Base-by-base conservation (phyloP, 2,888 invertebrate genomes). In the Athrips mouffetella region DNA sequence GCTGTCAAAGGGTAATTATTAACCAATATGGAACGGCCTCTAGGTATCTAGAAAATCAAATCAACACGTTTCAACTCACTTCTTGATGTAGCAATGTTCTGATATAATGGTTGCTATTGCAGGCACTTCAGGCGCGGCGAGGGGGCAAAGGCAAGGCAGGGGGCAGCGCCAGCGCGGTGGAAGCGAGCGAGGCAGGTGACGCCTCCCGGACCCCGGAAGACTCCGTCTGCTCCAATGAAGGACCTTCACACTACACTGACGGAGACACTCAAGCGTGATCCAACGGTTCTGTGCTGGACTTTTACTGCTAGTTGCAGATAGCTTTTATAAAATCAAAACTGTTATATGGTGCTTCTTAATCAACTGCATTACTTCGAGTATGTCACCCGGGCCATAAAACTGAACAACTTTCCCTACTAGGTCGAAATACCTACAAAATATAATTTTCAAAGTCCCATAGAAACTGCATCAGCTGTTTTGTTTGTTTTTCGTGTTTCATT, bases 171-270 rank as follows among this genome's bases (percentile, higher is more conserved):
- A 91, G 91, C 71, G 92, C 89, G 58, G 89, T 90, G 57, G 93
- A 93, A 74, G 90, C 91, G 49, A 92, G 92, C 57, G 94, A 94
- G 77, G 92, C 76, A 0, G 85, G 92, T 13, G 96, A 96, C 81
- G 93, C 93, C 45, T 96, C 96, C 16, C 91, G 94, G 57, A 96
- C 96, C 13, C 96, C 96, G 8, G 96, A 97, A 79, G 97, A 97
- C 82, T 96, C 96, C 1, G 95, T 96, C 35, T 96, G 96, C 82
- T 96, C 96, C 65, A 93, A 91, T 59, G 96, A 96, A 81, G 96
- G 95, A 2, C 94, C 94, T 52, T 93, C 93, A 55, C 92, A 90
- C 65, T 89, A 91, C 71, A 91, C 91, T 35, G 90, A 90, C 59
- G 91, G 89, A 50, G 88, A 91, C 62, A 81, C 86, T 52, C 83